Conservation (phyloP, 2,113 vertebrate genomes). For the Lucifuga dentata region DNA sequence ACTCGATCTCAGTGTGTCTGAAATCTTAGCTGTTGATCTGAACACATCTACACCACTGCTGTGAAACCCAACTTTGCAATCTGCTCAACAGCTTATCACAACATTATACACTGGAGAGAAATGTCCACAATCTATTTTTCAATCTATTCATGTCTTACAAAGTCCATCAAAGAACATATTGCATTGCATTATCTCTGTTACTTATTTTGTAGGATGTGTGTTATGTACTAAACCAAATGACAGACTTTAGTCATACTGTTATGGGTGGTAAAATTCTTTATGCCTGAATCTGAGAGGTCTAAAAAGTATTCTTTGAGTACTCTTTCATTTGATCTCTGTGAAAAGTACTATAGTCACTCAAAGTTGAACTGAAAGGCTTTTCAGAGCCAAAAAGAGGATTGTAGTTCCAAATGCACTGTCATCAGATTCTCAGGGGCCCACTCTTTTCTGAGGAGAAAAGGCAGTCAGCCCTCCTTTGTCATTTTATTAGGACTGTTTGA, state of each 20-base stretch:
- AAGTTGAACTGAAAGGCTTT: slow-evolving; percentile 24
- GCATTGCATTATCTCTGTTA: no score
- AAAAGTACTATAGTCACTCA: slow-evolving; percentile 7
- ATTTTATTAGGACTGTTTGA: slow-evolving; percentile 62
- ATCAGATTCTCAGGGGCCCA: slow-evolving; percentile 42
- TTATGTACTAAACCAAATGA: not conserved
- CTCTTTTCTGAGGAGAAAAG: slow-evolving; percentile 48
- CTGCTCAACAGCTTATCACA: no score
- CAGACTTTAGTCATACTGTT: not conserved
- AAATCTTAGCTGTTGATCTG: no score
- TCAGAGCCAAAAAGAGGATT: slow-evolving; percentile 9
- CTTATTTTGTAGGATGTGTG: no score
- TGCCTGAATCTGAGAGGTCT: not conserved
- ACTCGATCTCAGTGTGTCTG: no score
- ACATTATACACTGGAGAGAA: no score
- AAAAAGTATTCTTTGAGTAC: not conserved
- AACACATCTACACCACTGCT: no score
- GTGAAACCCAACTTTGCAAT: not conserved
- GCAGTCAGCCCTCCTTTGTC: slow-evolving; percentile 47
- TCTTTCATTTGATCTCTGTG: not conserved
- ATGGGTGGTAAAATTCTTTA: not conserved
- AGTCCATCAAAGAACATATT: no score
- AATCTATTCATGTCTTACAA: no score
- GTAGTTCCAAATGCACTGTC: slow-evolving; percentile 44
- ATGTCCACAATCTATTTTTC: no score